Evolutionary conservation across 2,797 vertebrate genomes (phyloP).

Genomic region (Nannoperca australis): DNA sequence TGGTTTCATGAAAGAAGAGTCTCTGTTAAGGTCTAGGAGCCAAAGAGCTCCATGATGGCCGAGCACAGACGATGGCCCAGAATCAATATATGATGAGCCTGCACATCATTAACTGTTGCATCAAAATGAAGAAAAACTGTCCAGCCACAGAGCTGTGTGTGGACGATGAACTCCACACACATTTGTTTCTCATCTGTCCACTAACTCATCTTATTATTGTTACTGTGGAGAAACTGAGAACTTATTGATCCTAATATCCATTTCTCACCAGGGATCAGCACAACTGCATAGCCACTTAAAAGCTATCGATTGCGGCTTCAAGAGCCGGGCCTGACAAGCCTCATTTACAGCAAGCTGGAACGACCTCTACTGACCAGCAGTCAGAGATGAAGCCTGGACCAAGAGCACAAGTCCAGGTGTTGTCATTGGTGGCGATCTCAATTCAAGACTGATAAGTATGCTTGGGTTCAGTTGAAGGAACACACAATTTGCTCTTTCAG

Average conservation of each 20-base stretch:
- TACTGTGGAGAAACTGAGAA: slow-evolving; percentile 64
- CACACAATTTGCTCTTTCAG: background rate
- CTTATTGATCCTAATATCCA: slow-evolving; percentile 82
- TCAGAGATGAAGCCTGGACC: slow-evolving; percentile 16
- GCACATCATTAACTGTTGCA: slow-evolving; percentile 40
- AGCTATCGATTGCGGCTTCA: slow-evolving; percentile 81
- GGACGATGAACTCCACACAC: slow-evolving; percentile 14
- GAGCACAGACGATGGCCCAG: background rate
- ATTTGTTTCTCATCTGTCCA: slow-evolving; percentile 27
- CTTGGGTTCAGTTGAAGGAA: background rate
- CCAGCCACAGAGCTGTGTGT: slow-evolving; percentile 8
- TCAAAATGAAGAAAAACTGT: slow-evolving; percentile 13
- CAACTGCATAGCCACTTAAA: slow-evolving; percentile 81
- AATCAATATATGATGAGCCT: slow-evolving; percentile 53
- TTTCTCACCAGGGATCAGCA: slow-evolving; percentile 78
- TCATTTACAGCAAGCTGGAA: slow-evolving; percentile 69
- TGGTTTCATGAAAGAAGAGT: slow-evolving; percentile 12
- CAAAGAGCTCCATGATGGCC: slow-evolving; percentile 5
- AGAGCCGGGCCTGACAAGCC: slow-evolving; percentile 56
- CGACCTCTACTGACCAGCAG: slow-evolving; percentile 11
- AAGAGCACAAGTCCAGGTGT: background rate
- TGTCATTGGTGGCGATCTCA: background rate
- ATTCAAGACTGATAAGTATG: background rate
- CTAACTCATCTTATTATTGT: slow-evolving; percentile 57
- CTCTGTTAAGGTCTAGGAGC: slow-evolving; percentile 19